Evolutionary conservation across 2,113 vertebrate species (phyloP).

Genomic region (Piaya cayana): DNA sequence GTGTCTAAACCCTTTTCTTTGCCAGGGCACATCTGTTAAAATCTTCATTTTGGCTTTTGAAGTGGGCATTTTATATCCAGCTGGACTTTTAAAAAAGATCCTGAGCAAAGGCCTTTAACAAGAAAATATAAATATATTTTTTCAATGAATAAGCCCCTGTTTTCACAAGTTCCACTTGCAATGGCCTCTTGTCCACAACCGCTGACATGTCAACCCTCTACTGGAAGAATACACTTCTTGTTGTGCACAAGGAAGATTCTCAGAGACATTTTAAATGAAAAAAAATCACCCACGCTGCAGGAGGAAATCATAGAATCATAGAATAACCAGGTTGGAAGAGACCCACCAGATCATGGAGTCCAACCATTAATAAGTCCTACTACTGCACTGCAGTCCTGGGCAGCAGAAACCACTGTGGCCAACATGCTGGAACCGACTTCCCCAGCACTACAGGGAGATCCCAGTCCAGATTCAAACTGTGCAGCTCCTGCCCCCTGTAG

Average conservation of each 20-base stretch:
- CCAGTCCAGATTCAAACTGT: not conserved
- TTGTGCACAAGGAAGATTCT: not conserved
- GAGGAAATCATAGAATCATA: too few relatives aligned
- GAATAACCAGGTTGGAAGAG: too few relatives aligned
- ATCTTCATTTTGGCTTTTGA: slow-evolving; percentile 51
- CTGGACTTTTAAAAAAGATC: slow-evolving; percentile 47
- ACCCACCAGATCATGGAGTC: too few relatives aligned
- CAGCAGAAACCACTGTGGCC: not conserved
- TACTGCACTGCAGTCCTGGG: not conserved
- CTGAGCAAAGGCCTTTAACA: slow-evolving; percentile 35
- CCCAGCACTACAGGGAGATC: not conserved
- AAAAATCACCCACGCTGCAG: not conserved
- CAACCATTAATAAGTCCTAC: too few relatives aligned
- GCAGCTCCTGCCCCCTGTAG: not conserved
- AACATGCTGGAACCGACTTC: not conserved
- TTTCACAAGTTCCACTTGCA: slow-evolving; percentile 51
- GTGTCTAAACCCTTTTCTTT: slow-evolving; percentile 36
- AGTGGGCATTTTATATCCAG: slow-evolving; percentile 52
- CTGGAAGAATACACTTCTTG: not conserved
- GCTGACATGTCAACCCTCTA: not conserved
- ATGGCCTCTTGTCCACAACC: slow-evolving; percentile 21
- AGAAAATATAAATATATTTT: slow-evolving; percentile 62
- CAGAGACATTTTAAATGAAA: not conserved
- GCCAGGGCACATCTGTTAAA: slow-evolving; percentile 67
- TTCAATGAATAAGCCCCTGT: slow-evolving; percentile 67